Evolutionary conservation across 2,888 invertebrate species (phyloP).

Genomic region (Andrena marginata): DNA sequence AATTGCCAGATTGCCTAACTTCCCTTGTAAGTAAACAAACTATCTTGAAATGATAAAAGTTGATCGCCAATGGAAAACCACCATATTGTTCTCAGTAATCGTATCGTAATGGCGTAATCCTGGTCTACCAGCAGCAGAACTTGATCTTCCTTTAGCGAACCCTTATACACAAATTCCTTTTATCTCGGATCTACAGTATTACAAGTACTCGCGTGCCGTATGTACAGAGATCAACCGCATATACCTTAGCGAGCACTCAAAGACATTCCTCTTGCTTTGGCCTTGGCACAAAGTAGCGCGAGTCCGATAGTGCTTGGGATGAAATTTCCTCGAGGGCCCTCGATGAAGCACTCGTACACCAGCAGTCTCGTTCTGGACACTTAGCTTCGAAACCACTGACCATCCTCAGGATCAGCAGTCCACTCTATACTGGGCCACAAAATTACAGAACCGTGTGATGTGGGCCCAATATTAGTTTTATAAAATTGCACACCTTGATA

Average conservation of each 20-base stretch:
- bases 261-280: constrained; percentile 61
- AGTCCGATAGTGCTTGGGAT: constrained; percentile 60
- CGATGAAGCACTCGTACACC: constrained; percentile 41
- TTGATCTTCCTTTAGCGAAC: not conserved
- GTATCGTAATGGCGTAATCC: not conserved
- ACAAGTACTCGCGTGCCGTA: constrained; percentile 44
- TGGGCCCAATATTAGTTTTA: constrained; percentile 16
- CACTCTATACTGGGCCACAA: constrained; percentile 36
- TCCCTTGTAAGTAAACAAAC: not conserved
- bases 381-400: constrained; percentile 31
- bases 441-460: constrained; percentile 29
- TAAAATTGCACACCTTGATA: not conserved
- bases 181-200: constrained; percentile 27
- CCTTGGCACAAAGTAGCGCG: constrained; percentile 59
- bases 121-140: not conserved
- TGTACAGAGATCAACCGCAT: constrained; percentile 18
- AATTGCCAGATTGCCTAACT: too few relatives aligned
- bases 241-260: constrained; percentile 38
- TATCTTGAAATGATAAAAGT: not conserved
- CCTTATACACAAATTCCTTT: constrained; percentile 1
- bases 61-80: not conserved
- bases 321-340: constrained; percentile 66
- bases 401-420: constrained; percentile 29
- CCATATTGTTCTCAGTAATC: not conserved
- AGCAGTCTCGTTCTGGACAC: constrained; percentile 29